Base-by-base conservation (phyloP, 2,797 vertebrate species). In the Eurystomus glaucurus region DNA sequence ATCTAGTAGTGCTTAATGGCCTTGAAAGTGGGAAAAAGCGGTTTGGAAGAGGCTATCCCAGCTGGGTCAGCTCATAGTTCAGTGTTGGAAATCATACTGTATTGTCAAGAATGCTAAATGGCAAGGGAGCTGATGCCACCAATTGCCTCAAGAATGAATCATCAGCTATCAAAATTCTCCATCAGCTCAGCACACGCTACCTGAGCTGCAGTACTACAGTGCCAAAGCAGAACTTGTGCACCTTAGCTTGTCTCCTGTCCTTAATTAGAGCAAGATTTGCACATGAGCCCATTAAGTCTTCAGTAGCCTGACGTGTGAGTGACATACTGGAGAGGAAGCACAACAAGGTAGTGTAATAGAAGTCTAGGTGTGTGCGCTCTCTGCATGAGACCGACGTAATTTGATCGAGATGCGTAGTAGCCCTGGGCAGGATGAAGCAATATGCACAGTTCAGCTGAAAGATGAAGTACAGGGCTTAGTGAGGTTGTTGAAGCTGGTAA, bases 401-500 rank as follows among this genome's bases (percentile, higher is more conserved):
- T 66, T 29, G 37, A 25, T 10, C 2, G 35, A 51, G 86, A 62
- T 51, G 61, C 2, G 4, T 21, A 28, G 61, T 12, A 76, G 82
- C 41, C 62, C 33, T 43, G 65, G 60, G 76, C 64, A 39, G 58
- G 55, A 48, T 13, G 74, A n/a, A 81, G 41, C 48, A 29, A 61
- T 55, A 35, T 45, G 82, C 90, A 35, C 7, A 43, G 52, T 19
- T 92, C 65, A 83, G 85, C 82, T 88, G 71, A 64, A 62, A 48
- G 79, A 35, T 45, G 84, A 86, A 31, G 71, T 12, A 3, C 0
- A 0, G 88, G 57, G 72, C 83, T 82, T 72, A 61, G 75, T 11
- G 77, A 45, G 77, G 46, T 0, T 58, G 50, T 45, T 60, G 70
- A 52, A 55, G 85, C 61, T 28, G 85, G 69, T 60, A 43, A 33